Evolutionary conservation across 2,888 invertebrate species (phyloP).

Genomic region (Lithosia quadra): DNA sequence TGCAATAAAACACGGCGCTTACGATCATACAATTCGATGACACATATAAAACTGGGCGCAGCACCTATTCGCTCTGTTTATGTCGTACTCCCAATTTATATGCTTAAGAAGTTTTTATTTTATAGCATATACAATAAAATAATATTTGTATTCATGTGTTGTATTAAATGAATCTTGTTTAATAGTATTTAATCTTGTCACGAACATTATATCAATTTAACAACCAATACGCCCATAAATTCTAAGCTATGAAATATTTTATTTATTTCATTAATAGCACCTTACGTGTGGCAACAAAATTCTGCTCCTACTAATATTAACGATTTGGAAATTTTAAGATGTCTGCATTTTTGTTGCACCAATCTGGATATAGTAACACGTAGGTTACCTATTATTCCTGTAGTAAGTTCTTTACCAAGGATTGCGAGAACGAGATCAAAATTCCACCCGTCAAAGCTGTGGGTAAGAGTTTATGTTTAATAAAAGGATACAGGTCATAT

Average conservation of each 20-base stretch:
- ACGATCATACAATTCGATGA: constrained; percentile 71
- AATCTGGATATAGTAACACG: too few relatives aligned
- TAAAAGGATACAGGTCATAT: background rate
- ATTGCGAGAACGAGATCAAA: too few relatives aligned
- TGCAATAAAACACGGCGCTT: constrained; percentile 69
- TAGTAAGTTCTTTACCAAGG: too few relatives aligned
- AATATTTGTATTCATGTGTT: constrained; percentile 45
- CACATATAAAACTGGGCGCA: constrained; percentile 69
- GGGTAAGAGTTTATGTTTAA: background rate
- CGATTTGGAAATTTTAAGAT: too few relatives aligned
- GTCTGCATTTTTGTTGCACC: too few relatives aligned
- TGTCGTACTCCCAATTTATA: constrained; percentile 67
- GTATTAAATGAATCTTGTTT: constrained; percentile 48
- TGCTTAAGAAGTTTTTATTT: constrained; percentile 67
- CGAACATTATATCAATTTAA: constrained; percentile 40
- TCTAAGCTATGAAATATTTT: background rate
- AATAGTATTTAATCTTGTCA: constrained; percentile 34
- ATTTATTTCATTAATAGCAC: background rate
- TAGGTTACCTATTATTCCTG: too few relatives aligned
- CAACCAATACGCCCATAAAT: constrained; percentile 13
- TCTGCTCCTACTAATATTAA: too few relatives aligned
- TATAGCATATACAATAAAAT: constrained; percentile 54
- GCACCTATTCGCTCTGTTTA: constrained; percentile 64
- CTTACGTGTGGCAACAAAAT: background rate
- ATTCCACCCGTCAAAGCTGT: too few relatives aligned